Evolutionary conservation across 2,113 vertebrate genomes (phyloP), one percentile per base, ranked within the genome.

Genomic region (Quiscalus mexicanus): DNA sequence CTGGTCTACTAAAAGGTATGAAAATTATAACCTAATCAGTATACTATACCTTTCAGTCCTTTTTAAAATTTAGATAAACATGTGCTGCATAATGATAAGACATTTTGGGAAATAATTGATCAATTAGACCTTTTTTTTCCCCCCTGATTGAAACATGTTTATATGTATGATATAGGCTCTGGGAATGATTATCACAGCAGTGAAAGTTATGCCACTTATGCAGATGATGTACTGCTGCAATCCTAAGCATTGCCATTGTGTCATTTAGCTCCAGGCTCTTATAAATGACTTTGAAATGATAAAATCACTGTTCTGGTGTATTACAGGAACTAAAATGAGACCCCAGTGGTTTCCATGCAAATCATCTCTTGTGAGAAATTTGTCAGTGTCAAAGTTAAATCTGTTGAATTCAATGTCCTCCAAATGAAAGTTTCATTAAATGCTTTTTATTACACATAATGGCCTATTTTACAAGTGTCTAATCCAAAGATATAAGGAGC

Each of bases 241-340:
- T 87, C 47, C 37, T 50, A 50, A 89, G 63, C 39, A 65, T n/a
- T 92, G 41, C 58, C 56, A 77, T 94, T 90, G 62, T 96, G 88
- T 89, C 89, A 90, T 89, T 64, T 90, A 88, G 90, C 75, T 69
- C 80, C 28, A 64, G 65, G 71, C 80, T 87, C 88, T 84, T 92
- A 92, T 87, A 92, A 90, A 97, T 95, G 85, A 93, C 74, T 91
- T 91, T 94, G 58, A 96, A 93, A 96, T 82, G 91, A 82, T 92
- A 95, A 96, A 89, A 96, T 95, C 95, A 82, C 92, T 90, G 92
- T 95, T 96, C 93, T 96, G 92, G 88, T 93, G 95, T 96, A 91
- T 95, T 93, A 95, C 88, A 93, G 93, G 90, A 92, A 75, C 83
- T 93, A 87, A 96, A 96, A 96, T 93, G 92, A 94, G 92, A 94